Conservation (phyloP, 1,140 invertebrate genomes). For the Drosophila lowei region DNA sequence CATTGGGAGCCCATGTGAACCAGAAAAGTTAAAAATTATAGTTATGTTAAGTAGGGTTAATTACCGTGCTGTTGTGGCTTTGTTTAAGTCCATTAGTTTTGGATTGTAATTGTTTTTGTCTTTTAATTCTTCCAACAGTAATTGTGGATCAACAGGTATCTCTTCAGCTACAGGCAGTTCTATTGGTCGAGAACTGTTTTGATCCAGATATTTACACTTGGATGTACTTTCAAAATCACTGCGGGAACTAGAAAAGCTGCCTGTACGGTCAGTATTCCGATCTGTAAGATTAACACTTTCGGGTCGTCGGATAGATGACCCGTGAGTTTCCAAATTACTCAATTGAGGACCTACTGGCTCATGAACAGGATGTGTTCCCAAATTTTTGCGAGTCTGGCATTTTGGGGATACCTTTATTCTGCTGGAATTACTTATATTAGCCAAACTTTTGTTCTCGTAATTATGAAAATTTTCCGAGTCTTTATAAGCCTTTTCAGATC, state of each 20-base stretch:
- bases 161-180: constrained; percentile 46
- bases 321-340: constrained; percentile 1
- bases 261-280: constrained; percentile 59
- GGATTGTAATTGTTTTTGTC: constrained; percentile 98
- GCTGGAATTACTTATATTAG: constrained; percentile 59
- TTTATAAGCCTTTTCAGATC: constrained; percentile 60
- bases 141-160: constrained; percentile 60
- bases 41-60: neutral
- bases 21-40: neutral
- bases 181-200: constrained; percentile 47
- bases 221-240: constrained; percentile 57
- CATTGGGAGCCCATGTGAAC: too few relatives aligned
- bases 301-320: constrained; percentile 19
- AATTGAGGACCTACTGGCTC: constrained; percentile 24
- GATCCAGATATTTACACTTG: constrained; percentile 57
- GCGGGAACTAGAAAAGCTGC: constrained; percentile 48
- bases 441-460: constrained; percentile 54
- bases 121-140: constrained; percentile 89
- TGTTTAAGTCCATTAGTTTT: constrained; percentile 93
- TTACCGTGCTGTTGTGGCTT: constrained; percentile 87
- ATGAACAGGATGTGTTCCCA: constrained; percentile 36
- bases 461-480: constrained; percentile 43
- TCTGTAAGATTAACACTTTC: constrained; percentile 24
- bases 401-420: constrained; percentile 54
- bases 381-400: constrained; percentile 60